These are phyloP conservation scores for Epinotia nisella DNA, from an alignment of 2,888 invertebrate genomes.

Conservation along the genomic window DNA sequence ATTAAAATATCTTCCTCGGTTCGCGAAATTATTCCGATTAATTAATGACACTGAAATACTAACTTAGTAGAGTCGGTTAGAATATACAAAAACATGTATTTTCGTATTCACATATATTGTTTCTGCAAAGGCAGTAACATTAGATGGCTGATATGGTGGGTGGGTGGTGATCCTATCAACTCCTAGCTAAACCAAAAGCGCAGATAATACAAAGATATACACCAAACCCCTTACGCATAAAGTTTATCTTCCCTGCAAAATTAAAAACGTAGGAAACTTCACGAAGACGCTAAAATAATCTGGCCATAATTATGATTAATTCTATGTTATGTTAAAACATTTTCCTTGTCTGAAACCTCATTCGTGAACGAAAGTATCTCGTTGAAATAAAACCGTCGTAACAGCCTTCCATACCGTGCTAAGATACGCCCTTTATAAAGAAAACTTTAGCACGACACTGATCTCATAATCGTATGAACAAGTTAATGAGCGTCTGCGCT, in stretches of 20 bases:
- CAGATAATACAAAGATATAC: too few relatives aligned
- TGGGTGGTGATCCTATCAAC: too few relatives aligned
- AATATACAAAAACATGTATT: too few relatives aligned
- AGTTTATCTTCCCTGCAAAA: background rate
- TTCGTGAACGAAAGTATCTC: conserved; percentile 3
- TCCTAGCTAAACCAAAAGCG: too few relatives aligned
- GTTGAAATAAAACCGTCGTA: background rate
- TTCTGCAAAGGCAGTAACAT: too few relatives aligned
- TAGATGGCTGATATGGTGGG: too few relatives aligned
- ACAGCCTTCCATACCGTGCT: background rate
- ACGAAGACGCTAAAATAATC: background rate
- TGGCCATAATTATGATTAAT: conserved; percentile 22
- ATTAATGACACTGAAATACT: too few relatives aligned
- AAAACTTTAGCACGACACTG: conserved; percentile 20
- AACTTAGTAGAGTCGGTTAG: too few relatives aligned
- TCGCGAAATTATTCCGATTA: too few relatives aligned
- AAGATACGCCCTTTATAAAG: background rate
- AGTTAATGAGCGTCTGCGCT: conserved; percentile 30
- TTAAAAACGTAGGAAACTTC: background rate
- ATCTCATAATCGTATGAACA: conserved; percentile 38
- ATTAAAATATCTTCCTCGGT: too few relatives aligned
- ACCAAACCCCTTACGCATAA: background rate
- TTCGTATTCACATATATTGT: too few relatives aligned
- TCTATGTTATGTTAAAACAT: conserved; percentile 20
- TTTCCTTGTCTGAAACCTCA: conserved; percentile 29